A percentile compares a stretch with the other conserved stretches of the same genome.
phyloP scores from a whole-genome alignment of 2,888 invertebrate genomes.

The Ceramica pisi region DNA sequence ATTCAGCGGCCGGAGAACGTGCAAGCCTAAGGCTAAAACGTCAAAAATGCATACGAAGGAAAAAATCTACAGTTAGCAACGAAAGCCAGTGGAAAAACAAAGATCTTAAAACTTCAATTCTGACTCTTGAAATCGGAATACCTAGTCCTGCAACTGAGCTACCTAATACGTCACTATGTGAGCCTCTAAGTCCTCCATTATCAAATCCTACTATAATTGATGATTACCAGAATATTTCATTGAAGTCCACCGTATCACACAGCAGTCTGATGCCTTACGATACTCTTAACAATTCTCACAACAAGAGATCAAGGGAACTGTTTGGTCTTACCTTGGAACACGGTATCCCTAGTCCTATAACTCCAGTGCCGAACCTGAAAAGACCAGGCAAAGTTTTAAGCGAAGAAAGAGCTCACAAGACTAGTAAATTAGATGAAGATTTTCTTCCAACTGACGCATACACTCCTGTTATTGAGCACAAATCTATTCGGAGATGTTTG shows the following conservation, averaged over 20 bases:
- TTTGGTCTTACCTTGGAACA: constrained; percentile 87
- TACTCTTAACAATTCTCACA: constrained; percentile 68
- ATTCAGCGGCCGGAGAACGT: constrained; percentile 74
- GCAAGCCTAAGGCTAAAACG: constrained; percentile 86
- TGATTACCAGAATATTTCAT: constrained; percentile 72
- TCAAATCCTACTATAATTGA: constrained; percentile 70
- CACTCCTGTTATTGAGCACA: constrained; percentile 88
- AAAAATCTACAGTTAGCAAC: constrained; percentile 86
- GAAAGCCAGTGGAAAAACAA: constrained; percentile 81
- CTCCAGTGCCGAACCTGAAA: constrained; percentile 84
- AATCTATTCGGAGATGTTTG: constrained; percentile 90
- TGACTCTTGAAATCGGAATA: constrained; percentile 85
- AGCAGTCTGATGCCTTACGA: constrained; percentile 84
- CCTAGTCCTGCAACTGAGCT: constrained; percentile 85
- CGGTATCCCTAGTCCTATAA: constrained; percentile 90
- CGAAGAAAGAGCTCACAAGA: constrained; percentile 86
- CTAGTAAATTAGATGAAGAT: constrained; percentile 89
- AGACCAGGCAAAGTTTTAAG: constrained; percentile 84
- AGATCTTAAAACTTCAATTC: constrained; percentile 77
- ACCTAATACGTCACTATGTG: constrained; percentile 80
- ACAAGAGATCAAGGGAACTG: constrained; percentile 80
- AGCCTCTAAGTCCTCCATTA: constrained; percentile 78
- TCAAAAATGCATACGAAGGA: constrained; percentile 91
- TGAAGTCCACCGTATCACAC: constrained; percentile 83
- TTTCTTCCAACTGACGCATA: constrained; percentile 79